A percentile compares a stretch with the other conserved stretches of the same genome.
Evolutionary conservation across 2,113 vertebrate species (phyloP).

Genomic region (Aegotheles bennettii): DNA sequence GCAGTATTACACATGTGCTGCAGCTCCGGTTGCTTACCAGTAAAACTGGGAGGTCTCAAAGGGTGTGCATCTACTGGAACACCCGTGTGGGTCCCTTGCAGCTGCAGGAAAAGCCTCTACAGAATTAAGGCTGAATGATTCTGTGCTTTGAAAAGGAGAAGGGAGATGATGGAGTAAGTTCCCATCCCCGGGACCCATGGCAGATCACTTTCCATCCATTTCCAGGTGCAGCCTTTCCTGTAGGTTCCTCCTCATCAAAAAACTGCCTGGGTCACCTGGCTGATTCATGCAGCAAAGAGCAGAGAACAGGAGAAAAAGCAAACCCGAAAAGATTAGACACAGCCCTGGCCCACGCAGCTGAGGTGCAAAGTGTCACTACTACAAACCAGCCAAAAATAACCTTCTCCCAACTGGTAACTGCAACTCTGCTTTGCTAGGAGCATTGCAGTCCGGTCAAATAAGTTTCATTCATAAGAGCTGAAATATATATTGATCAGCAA

Average conservation of each 20-base stretch:
- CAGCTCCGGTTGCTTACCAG: neutral
- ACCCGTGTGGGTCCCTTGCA: neutral
- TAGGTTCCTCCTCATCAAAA: neutral
- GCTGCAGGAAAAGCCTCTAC: neutral
- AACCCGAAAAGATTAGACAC: neutral
- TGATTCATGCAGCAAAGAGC: fast-evolving
- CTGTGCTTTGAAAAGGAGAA: neutral
- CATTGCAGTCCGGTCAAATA: neutral
- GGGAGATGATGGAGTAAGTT: neutral
- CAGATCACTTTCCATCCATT: neutral
- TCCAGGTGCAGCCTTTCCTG: fast-evolving
- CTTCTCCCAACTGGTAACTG: neutral
- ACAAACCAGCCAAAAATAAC: neutral
- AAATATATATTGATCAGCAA: slow-evolving; percentile 21
- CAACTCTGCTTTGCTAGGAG: neutral
- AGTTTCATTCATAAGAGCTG: neutral
- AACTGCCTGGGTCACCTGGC: neutral
- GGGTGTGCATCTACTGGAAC: neutral
- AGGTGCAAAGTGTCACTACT: neutral
- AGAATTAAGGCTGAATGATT: neutral
- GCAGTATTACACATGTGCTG: fast-evolving
- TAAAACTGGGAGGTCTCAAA: neutral
- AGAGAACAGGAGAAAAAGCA: neutral
- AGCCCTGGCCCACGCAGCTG: neutral
- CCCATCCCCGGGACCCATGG: fast-evolving